Percentiles rank a stretch among this genome's conserved stretches.
Evolutionary conservation across 1,140 invertebrate genomes (phyloP).

Genomic region (Lutraria rhynchaena): DNA sequence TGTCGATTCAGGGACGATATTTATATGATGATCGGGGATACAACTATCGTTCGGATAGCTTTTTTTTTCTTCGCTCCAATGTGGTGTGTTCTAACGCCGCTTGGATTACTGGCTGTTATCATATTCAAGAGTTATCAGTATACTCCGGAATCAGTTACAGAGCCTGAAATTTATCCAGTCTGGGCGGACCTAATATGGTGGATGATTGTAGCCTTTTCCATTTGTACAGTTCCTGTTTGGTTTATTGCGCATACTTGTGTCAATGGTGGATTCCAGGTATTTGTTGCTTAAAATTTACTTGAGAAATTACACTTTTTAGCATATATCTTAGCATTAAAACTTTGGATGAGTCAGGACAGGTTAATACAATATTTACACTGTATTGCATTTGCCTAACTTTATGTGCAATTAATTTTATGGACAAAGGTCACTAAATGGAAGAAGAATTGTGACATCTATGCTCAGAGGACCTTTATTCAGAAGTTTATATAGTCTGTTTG

Average conservation of each 20-base stretch:
- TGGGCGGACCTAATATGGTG: slow-evolving; percentile 21
- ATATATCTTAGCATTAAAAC: too few species aligned
- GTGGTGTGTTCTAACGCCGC: slow-evolving; percentile 38
- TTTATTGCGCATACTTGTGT: neutral
- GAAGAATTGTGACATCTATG: too few species aligned
- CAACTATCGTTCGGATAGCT: neutral
- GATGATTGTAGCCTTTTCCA: neutral
- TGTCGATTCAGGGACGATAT: slow-evolving; percentile 29
- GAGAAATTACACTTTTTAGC: too few species aligned
- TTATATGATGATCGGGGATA: slow-evolving; percentile 28
- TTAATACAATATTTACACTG: too few species aligned
- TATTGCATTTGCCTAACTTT: too few species aligned
- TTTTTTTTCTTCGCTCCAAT: slow-evolving; percentile 37
- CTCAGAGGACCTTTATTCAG: too few species aligned
- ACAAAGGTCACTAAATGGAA: too few species aligned
- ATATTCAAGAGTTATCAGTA: slow-evolving; percentile 21
- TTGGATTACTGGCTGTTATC: slow-evolving; percentile 23
- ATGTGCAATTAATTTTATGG: too few species aligned
- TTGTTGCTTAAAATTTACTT: too few species aligned
- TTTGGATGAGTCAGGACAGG: too few species aligned
- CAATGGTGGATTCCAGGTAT: neutral
- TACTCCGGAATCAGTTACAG: neutral
- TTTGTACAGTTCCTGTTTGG: slow-evolving; percentile 8
- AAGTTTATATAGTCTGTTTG: too few species aligned
- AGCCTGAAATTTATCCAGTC: neutral